Evolutionary conservation across 2,888 invertebrate genomes (phyloP), one percentile per base, ranked within the genome.

Genomic region (Epinotia demarniana): DNA sequence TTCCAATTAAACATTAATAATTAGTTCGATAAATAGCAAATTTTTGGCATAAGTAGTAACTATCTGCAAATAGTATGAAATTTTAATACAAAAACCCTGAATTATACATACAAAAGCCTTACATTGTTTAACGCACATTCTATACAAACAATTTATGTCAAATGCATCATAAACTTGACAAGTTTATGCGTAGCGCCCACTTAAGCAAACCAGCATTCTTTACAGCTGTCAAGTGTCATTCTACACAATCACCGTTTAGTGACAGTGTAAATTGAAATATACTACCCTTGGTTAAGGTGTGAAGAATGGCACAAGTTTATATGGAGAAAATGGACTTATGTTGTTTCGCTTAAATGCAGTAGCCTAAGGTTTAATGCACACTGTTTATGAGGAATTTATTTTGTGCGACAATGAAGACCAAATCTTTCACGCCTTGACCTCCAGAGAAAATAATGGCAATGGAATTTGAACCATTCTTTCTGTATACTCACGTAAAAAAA

Each of bases 181-280:
- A 66, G 70, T 71, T 75, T 75, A 75, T 71, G 75, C 60, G 49
- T 4, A 27, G 75, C 75, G 75, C 75, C 75, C 75, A 75, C 70
- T 71, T 75, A 57, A 61, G 18, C 70, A 13, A 68, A 62, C 67
- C 67, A 67, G 60, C 46, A 33, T 75, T 71, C 75, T 64, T 75
- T 70, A 66, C 75, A 71, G 60, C 70, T 71, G 70, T 75, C 74
- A 75, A 60, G 49, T 74, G 74, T 75, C 70, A 74, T 74, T 74
- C 53, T 58, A 64, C 70, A 75, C 75, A 75, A 75, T 75, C 75
- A 75, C 75, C 53, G 46, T 58, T 33, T 43, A 53, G 63, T 68
- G 75, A 75, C 70, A 66, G 70, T 43, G 75, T 39, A 75, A 75
- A 75, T 75, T 75, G 75, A 63, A 75, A 75, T 75, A 71, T 75